Evolutionary conservation across 2,113 vertebrate genomes (phyloP).

Genomic region (Chrysochloris asiatica): DNA sequence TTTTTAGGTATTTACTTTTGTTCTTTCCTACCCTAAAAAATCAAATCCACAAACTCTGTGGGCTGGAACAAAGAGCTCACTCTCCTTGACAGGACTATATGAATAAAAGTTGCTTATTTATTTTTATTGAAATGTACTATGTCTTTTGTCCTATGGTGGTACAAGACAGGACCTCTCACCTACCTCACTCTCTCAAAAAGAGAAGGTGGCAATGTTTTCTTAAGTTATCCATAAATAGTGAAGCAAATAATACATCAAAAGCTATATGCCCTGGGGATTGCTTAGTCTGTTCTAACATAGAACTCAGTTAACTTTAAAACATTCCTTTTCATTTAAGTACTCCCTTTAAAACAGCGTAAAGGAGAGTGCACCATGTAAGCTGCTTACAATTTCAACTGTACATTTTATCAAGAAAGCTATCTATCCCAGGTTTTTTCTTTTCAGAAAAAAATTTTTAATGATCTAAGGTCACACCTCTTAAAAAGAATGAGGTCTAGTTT

Average conservation of each 20-base stretch:
- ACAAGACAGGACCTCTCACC: not conserved
- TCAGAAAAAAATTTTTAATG: slow-evolving; percentile 80
- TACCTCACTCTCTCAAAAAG: not conserved
- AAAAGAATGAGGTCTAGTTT: slow-evolving; percentile 80
- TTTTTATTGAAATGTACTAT: not conserved
- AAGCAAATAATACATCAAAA: slow-evolving; percentile 46
- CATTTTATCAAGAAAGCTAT: slow-evolving; percentile 76
- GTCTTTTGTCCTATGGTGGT: not conserved
- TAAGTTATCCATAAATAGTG: slow-evolving; percentile 34
- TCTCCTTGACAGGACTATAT: not conserved
- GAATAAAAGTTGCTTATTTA: not conserved
- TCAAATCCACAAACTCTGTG: not conserved
- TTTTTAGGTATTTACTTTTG: not conserved
- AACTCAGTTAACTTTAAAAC: slow-evolving; percentile 71
- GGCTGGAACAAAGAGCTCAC: not conserved
- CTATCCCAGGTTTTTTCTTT: slow-evolving; percentile 70
- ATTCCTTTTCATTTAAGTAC: slow-evolving; percentile 63
- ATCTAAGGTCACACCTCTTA: slow-evolving; percentile 77
- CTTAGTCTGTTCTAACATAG: slow-evolving; percentile 42
- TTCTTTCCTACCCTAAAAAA: slow-evolving; percentile 18
- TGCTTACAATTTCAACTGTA: slow-evolving; percentile 63
- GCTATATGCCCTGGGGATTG: not conserved
- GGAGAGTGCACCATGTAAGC: slow-evolving; percentile 12
- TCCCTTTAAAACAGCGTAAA: slow-evolving; percentile 44
- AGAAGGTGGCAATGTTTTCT: slow-evolving; percentile 41